These are phyloP conservation scores for Netelia inedita DNA, from an alignment of 2,888 invertebrate species.

Conservation along the genomic window DNA sequence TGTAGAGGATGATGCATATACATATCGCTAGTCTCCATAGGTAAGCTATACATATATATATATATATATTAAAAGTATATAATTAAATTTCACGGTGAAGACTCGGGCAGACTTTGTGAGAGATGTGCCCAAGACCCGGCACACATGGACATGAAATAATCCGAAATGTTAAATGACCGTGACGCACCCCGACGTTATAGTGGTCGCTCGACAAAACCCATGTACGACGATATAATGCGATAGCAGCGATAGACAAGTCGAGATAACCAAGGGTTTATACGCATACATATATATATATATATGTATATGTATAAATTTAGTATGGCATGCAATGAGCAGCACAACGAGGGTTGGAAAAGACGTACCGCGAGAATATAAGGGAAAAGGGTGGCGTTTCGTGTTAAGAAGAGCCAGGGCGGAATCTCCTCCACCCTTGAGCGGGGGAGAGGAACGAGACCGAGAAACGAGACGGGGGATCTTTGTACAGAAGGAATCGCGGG, in stretches of 20 bases:
- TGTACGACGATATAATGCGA: constrained; percentile 57
- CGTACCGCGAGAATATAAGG: constrained; percentile 18
- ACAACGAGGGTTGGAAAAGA: constrained; percentile 25
- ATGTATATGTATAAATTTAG: constrained; percentile 13
- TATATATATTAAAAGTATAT: constrained; percentile 4
- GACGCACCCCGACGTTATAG: constrained; percentile 57
- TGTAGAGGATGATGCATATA: too few relatives aligned
- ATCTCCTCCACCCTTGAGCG: constrained; percentile 63
- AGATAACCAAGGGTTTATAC: constrained; percentile 13
- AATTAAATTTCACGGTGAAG: constrained; percentile 56
- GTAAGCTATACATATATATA: background rate
- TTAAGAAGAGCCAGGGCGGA: constrained; percentile 52
- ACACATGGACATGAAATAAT: constrained; percentile 55
- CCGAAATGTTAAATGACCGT: constrained; percentile 65
- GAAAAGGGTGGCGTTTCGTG: constrained; percentile 61
- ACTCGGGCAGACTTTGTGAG: constrained; percentile 19
- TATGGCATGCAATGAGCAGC: constrained; percentile 52
- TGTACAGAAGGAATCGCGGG: constrained; percentile 66
- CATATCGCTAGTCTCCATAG: background rate
- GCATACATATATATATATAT: constrained; percentile 17
- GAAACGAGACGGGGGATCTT: background rate
- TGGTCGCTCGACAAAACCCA: constrained; percentile 47
- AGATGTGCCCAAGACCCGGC: constrained; percentile 16
- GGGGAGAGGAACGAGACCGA: background rate
- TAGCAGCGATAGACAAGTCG: constrained; percentile 60